A percentile compares a stretch with the other conserved stretches of the same genome.
Conservation (phyloP, 2,113 vertebrate species). For the Myotis lucifugus region DNA sequence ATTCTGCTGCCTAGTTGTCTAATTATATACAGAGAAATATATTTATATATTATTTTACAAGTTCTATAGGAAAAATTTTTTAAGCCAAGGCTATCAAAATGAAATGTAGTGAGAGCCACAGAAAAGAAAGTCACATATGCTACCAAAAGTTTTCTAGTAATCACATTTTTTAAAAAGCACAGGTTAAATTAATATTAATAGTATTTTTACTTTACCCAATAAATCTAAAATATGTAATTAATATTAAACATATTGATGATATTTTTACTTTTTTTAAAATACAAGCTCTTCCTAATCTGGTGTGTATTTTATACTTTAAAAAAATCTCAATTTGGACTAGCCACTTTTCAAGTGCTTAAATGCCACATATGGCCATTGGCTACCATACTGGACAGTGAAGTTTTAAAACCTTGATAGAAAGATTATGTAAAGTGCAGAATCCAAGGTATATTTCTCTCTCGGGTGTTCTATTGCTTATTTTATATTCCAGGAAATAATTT, state of each 20-base stretch:
- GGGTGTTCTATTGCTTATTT: neutral
- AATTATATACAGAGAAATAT: neutral
- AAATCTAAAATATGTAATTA: neutral
- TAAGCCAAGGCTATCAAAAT: neutral
- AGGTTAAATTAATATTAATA: neutral
- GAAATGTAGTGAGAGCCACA: neutral
- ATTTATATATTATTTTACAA: neutral
- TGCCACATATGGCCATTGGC: neutral
- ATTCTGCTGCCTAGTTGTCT: neutral
- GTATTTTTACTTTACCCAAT: neutral
- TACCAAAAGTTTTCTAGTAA: neutral
- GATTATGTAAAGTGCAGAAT: neutral
- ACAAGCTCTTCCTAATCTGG: neutral
- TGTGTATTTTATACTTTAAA: neutral
- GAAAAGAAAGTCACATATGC: neutral
- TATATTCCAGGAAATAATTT: slow-evolving; percentile 10
- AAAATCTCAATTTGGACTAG: neutral
- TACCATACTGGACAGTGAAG: neutral
- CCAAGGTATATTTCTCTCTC: neutral
- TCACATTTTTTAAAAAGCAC: neutral
- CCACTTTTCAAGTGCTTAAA: neutral
- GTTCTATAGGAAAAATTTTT: neutral
- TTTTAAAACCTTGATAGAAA: neutral
- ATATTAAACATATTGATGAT: neutral
- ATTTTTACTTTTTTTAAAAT: neutral